Base-by-base conservation (phyloP, 2,888 invertebrate species). In the Drosophila subsilvestris region DNA sequence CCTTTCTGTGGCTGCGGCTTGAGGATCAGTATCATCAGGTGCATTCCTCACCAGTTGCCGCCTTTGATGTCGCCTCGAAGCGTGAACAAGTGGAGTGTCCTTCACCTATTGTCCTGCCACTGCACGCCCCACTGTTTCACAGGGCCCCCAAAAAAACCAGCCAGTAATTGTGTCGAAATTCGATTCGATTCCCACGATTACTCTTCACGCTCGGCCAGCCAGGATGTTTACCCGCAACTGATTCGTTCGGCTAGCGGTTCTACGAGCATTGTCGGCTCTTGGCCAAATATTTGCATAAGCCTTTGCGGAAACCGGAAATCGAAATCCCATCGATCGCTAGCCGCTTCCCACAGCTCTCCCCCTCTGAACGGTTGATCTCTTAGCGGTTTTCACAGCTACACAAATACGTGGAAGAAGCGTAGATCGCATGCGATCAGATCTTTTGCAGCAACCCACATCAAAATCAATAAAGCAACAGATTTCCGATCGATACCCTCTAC, bases 271-370 rank as follows among this genome's bases (percentile, higher is more conserved):
- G n/a, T n/a, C n/a, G n/a, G n/a, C n/a, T n/a, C 42, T 43, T 74
- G 50, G 65, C 61, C 55, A 81, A 86, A 87, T 87, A 87, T 85
- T 87, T 82, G 86, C 88, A 82, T 87, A 71, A 78, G 59, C 66
- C 81, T 63, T 72, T 68, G 73, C 76, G 75, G 75, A 87, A 84
- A 82, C 82, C 76, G 84, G 78, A 84, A 82, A 75, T 73, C 63
- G 67, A 47, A 65, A 56, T 45, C 54, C 69, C 43, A 56, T 51
- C 51, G 63, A 79, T 32, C 51, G 3, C n/a, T 25, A 37, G 37
- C 17, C 14, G 3, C 57, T 78, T 80, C 72, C 70, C 76, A 75
- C 72, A 74, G 32, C 37, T 37, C n/a, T 37, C n/a, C 12, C 12
- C 7, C 37, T 1, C 37, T 37, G 14, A 37, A 37, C 37, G 37